These are phyloP conservation scores for Lagocephalus sceleratus DNA, from an alignment of 2,797 vertebrate genomes.

Conservation along the genomic window DNA sequence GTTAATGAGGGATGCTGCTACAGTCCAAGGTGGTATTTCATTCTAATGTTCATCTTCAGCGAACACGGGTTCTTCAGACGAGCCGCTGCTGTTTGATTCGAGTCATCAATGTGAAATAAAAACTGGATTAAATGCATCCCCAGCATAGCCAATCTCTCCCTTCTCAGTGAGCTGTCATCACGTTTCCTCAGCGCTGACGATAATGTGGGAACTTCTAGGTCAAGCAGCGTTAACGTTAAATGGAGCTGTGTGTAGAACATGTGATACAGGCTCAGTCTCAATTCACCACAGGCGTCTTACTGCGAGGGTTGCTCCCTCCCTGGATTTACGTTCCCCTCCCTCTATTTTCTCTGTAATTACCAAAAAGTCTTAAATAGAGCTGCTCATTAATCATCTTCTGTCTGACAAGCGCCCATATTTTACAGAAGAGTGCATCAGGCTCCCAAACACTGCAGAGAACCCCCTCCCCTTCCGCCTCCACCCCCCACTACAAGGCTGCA, in stretches of 20 bases:
- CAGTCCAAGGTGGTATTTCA: constrained; percentile 33
- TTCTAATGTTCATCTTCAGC: neutral
- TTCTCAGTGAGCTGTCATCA: constrained; percentile 28
- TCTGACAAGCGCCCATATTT: constrained; percentile 21
- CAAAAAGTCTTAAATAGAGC: constrained; percentile 57
- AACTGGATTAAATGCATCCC: constrained; percentile 28
- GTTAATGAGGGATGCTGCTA: constrained; percentile 9
- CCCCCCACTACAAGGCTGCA: neutral
- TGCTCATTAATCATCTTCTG: constrained; percentile 49
- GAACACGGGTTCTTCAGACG: constrained; percentile 7
- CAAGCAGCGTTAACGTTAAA: constrained; percentile 50
- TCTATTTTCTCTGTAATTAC: constrained; percentile 53
- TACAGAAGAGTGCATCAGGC: constrained; percentile 25
- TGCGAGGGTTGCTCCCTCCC: constrained; percentile 30
- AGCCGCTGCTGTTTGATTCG: neutral
- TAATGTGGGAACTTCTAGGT: constrained; percentile 21
- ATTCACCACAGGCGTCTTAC: constrained; percentile 43
- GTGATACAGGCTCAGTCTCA: constrained; percentile 27
- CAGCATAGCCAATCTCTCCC: constrained; percentile 11
- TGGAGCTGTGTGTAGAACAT: constrained; percentile 17
- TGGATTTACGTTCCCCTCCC: constrained; percentile 34
- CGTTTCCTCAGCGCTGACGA: constrained; percentile 18
- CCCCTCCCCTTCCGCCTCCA: too few relatives aligned
- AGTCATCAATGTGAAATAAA: constrained; percentile 20
- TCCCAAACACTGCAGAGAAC: constrained; percentile 16